Percentiles rank a stretch among this genome's conserved stretches.
Conservation (phyloP, 2,797 vertebrate species). For the Pipistrellus pipistrellus region DNA sequence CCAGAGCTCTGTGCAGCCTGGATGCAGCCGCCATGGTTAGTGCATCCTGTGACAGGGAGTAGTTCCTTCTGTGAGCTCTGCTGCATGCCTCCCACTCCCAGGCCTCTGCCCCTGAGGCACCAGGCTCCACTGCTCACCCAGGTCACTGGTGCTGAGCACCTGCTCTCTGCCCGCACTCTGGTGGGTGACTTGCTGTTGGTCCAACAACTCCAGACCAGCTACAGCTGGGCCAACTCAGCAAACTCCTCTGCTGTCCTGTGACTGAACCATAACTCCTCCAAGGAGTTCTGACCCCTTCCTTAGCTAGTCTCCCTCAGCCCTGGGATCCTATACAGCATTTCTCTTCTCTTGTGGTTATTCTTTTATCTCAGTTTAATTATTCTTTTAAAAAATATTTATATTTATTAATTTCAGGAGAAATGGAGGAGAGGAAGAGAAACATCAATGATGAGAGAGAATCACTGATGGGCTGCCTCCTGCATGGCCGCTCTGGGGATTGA, state of each 20-base stretch:
- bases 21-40: background rate
- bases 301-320: background rate
- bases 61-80: background rate
- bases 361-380: conserved; percentile 26
- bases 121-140: background rate
- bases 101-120: background rate
- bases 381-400: background rate
- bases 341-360: background rate
- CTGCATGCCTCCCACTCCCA: background rate
- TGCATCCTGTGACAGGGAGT: background rate
- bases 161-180: background rate
- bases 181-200: background rate
- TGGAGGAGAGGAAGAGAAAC: too few species aligned
- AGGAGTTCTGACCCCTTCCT: background rate
- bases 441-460: too few species aligned
- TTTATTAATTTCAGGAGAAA: too few species aligned
- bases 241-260: background rate
- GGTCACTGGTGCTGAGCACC: background rate
- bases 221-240: background rate
- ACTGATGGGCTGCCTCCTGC: too few species aligned
- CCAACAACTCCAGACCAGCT: background rate
- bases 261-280: background rate
- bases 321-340: background rate
- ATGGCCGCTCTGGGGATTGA: too few species aligned
- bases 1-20: background rate